Conservation (phyloP, 2,888 invertebrate genomes). For the Sceliomorpha sp. region DNA sequence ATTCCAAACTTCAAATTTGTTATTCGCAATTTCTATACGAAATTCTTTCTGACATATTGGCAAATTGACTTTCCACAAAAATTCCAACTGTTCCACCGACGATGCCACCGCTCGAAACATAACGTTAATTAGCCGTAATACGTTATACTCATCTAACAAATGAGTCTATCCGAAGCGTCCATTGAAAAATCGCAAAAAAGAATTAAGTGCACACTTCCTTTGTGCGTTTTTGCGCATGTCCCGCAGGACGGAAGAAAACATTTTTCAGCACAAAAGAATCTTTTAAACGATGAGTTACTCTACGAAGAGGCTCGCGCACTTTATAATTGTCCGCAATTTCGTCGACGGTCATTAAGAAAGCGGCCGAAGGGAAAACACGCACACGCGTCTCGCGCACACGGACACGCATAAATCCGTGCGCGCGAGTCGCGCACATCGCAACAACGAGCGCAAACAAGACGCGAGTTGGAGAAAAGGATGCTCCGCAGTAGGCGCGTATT, state of each 20-base stretch:
- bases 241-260: constrained; percentile 46
- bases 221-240: constrained; percentile 45
- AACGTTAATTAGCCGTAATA: too few species aligned
- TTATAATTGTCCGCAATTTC: constrained; percentile 56
- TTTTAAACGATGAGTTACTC: constrained; percentile 55
- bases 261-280: constrained; percentile 53
- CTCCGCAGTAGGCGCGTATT: constrained; percentile 64
- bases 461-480: constrained; percentile 33
- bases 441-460: constrained; percentile 54
- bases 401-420: too few species aligned
- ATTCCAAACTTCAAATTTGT: too few species aligned
- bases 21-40: too few species aligned
- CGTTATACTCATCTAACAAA: constrained; percentile 28
- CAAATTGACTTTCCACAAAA: background rate
- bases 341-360: constrained; percentile 56
- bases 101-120: too few species aligned
- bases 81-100: too few species aligned
- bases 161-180: constrained; percentile 51
- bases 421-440: constrained; percentile 32
- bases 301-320: constrained; percentile 39
- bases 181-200: constrained; percentile 18
- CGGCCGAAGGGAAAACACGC: constrained; percentile 46
- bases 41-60: too few species aligned
- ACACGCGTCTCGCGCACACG: constrained; percentile 17
- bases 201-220: constrained; percentile 50